A percentile compares a stretch with the other conserved stretches of the same genome.
Conservation (phyloP, 2,797 vertebrate species). For the Aselliscus stoliczkanus region DNA sequence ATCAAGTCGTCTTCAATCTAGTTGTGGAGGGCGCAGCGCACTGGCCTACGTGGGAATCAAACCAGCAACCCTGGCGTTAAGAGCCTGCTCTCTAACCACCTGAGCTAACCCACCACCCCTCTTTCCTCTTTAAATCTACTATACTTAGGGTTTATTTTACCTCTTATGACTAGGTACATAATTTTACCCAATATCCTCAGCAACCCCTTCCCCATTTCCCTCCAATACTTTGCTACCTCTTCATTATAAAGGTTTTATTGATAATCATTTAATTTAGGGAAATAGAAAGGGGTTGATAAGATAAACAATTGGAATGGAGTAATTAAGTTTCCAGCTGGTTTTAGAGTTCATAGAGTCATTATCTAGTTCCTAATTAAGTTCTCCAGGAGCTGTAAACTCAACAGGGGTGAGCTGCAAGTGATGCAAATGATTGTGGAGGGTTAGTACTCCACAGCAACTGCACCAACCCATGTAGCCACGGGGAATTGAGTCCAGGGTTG, state of each 20-base stretch:
- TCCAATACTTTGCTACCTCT: background rate
- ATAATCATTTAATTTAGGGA: background rate
- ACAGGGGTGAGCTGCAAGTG: background rate
- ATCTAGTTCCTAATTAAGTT: background rate
- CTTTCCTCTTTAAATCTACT: background rate
- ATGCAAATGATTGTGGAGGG: background rate
- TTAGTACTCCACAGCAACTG: background rate
- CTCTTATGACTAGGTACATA: background rate
- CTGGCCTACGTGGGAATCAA: too few species aligned
- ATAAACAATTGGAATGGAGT: background rate
- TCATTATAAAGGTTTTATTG: background rate
- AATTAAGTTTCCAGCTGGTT: conserved; percentile 4
- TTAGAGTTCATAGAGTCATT: background rate
- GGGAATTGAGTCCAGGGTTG: background rate
- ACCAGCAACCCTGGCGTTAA: too few species aligned
- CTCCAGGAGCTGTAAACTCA: background rate
- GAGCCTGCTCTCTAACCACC: too few species aligned
- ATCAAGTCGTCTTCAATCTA: too few species aligned
- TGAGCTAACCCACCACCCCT: too few species aligned
- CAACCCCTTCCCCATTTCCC: background rate
- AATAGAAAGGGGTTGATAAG: background rate
- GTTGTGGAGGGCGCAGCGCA: too few species aligned
- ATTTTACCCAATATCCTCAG: background rate
- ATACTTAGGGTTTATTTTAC: background rate
- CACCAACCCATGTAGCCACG: background rate